Base-by-base conservation (phyloP, 1,140 invertebrate genomes). In the Lordiphosa collinella region DNA sequence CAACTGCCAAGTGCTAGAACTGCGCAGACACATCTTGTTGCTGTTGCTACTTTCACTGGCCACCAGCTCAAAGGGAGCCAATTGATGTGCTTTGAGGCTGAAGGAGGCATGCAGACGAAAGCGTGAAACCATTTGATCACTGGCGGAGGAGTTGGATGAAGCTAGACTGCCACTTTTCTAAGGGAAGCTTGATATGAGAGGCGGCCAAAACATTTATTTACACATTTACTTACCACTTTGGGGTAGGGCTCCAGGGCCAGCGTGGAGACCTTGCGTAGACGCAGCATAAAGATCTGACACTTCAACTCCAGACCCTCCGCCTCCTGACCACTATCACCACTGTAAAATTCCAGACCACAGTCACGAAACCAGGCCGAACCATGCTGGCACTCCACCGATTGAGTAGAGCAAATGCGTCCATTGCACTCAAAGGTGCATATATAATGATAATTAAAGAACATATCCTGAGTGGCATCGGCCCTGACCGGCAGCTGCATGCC, bases 381-480 rank as follows among this genome's bases (percentile, higher is more conserved):
- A 36, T 87, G 67, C 29, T 65, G 64, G 32, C 84, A 86, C 50
- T 88, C 87, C 1, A 73, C 86, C 2, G 87, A 88, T 16, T 88
- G 87, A 0, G 87, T 88, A n/a, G 87, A 88, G 3, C 69, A 60
- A 22, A 88, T 84, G 4, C 64, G 51, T 12, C 84, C 82, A 8
- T 62, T 76, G 16, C 67, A 72, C 40, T 88, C 75, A 29, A 88
- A 82, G 2, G 87, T 88, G 34, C 78, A 71, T 14, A 88, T 88
- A 41, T 84, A 88, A 37, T 86, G 74, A n/a, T 87, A 87, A 37
- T 88, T 88, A 37, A 87, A 88, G 48, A 86, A 88, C 56, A 86
- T 68, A 10, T 88, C 87, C 31, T 84, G 80, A 36, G 40, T 86
- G 1, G 41, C 70, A 36, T 88, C 73, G 0, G 76, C 44, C 11